Evolutionary conservation across 2,113 vertebrate species (phyloP).

Genomic region (Delphinus delphis): DNA sequence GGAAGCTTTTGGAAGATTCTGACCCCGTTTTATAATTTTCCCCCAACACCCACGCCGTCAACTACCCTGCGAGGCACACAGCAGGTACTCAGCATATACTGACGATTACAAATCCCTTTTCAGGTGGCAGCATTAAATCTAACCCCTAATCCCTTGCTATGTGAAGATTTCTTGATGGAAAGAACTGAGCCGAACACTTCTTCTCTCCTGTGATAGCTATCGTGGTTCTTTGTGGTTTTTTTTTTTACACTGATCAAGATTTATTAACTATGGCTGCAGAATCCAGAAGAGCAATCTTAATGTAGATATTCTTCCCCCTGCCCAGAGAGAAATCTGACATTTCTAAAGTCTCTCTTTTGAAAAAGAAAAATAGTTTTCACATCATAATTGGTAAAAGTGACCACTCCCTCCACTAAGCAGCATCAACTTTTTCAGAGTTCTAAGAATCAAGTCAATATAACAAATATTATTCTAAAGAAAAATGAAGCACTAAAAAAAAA

Average conservation of each 20-base stretch:
- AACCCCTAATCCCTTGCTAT: background rate
- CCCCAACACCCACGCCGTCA: too few species aligned
- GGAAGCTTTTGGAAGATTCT: background rate
- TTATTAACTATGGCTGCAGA: background rate
- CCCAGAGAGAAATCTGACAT: background rate
- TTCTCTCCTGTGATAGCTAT: background rate
- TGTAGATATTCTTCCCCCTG: background rate
- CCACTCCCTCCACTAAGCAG: background rate
- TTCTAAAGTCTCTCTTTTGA: background rate
- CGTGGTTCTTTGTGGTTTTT: background rate
- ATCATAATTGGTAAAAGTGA: background rate
- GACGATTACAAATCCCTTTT: background rate
- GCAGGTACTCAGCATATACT: fast-evolving
- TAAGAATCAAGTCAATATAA: background rate
- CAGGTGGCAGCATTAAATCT: background rate
- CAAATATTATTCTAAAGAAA: background rate
- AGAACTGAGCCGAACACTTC: background rate
- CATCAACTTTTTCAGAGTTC: background rate
- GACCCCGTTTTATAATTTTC: background rate
- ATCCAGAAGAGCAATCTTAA: background rate
- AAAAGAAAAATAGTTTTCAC: background rate
- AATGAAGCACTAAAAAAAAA: background rate
- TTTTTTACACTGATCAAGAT: background rate
- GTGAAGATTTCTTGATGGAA: background rate
- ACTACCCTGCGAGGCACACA: too few species aligned